These are phyloP conservation scores for Hylaea fasciaria DNA, from an alignment of 2,888 invertebrate genomes.

Conservation along the genomic window DNA sequence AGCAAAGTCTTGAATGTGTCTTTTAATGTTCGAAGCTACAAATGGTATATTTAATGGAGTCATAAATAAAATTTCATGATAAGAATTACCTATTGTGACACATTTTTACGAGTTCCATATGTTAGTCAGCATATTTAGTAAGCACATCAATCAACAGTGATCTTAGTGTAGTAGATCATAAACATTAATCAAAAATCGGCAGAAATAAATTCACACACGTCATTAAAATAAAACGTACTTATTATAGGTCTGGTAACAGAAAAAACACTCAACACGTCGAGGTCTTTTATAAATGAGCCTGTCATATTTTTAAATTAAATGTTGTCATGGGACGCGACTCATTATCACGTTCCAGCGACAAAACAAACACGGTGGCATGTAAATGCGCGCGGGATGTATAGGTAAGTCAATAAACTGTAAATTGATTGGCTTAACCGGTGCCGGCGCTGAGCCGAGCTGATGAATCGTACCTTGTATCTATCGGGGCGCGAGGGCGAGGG, in stretches of 20 bases:
- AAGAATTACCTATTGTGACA: background rate
- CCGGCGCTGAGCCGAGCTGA: constrained; percentile 17
- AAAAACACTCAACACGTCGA: background rate
- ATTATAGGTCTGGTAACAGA: background rate
- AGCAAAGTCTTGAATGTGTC: background rate
- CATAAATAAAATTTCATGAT: background rate
- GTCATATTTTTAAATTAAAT: background rate
- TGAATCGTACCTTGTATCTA: constrained; percentile 75
- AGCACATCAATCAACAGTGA: constrained; percentile 19
- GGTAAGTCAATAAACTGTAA: constrained; percentile 22
- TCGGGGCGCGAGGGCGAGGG: constrained; percentile 57
- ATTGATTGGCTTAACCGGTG: constrained; percentile 11
- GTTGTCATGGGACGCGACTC: background rate
- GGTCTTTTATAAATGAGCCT: background rate
- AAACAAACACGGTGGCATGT: background rate
- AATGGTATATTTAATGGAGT: background rate
- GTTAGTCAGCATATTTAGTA: constrained; percentile 14
- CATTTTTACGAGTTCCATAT: background rate
- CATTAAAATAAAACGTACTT: background rate
- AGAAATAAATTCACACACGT: constrained; percentile 5
- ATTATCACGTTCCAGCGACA: background rate
- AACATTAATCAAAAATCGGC: constrained; percentile 8
- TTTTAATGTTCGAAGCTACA: background rate
- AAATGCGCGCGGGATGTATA: constrained; percentile 2
- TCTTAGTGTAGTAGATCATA: constrained; percentile 21